These are phyloP conservation scores for Bombus sibiricus DNA, from an alignment of 1,140 invertebrate species.

Conservation along the genomic window DNA sequence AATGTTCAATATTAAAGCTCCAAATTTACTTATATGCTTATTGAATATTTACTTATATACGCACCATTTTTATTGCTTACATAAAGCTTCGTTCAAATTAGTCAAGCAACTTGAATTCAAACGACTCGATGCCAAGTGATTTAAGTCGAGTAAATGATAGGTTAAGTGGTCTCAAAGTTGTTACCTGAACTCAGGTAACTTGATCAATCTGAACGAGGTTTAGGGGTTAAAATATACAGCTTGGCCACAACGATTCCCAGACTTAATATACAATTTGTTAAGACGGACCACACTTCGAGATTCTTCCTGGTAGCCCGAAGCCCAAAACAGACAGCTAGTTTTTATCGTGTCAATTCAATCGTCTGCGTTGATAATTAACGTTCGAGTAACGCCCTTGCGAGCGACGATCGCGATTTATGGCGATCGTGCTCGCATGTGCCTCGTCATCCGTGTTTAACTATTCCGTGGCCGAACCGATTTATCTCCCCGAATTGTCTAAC, in stretches of 20 bases:
- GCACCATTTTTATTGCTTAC: too few relatives aligned
- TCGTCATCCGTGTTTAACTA: conserved; percentile 63
- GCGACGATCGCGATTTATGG: conserved; percentile 74
- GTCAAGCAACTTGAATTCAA: background rate
- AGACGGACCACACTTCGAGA: conserved; percentile 47
- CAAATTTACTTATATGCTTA: too few relatives aligned
- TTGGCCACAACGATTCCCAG: background rate
- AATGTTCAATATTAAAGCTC: background rate
- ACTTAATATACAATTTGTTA: background rate
- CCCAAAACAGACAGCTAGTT: conserved; percentile 65
- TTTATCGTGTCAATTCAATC: conserved; percentile 75
- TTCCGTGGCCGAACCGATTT: conserved; percentile 64
- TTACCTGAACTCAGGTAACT: background rate
- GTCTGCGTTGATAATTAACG: conserved; percentile 73
- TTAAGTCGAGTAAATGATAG: background rate
- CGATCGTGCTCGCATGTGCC: conserved; percentile 62
- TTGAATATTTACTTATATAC: too few relatives aligned
- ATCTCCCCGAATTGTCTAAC: conserved; percentile 65
- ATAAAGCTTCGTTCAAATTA: background rate
- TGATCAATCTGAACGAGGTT: background rate
- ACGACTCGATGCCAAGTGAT: background rate
- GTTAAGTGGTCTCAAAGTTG: background rate
- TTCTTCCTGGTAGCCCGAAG: conserved; percentile 56
- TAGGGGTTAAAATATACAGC: background rate
- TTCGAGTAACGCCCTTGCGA: conserved; percentile 71